Evolutionary conservation across 2,888 invertebrate species (phyloP), one percentile per base, ranked within the genome.

Genomic region (Buathra laborator): DNA sequence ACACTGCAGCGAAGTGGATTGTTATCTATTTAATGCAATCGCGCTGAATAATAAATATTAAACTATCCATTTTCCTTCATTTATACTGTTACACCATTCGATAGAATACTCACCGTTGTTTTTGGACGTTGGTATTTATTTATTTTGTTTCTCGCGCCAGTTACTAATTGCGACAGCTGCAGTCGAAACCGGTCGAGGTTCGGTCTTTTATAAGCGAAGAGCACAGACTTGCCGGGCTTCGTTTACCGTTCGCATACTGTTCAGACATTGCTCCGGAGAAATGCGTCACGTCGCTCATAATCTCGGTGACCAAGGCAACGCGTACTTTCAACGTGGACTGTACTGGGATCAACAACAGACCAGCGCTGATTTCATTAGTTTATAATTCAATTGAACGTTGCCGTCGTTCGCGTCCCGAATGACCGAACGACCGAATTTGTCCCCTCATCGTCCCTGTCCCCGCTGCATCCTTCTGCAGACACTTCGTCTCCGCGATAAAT

Each of bases 361-460:
- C 48, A 62, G 59, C 68, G 67, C 48, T 81, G 81, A 84, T 81
- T 84, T 77, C 77, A 84, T 84, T 84, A 84, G 72, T 32, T 56
- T 44, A 68, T 84, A 81, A 84, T 84, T 78, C 72, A 78, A 84
- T 84, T 81, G 74, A 51, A 66, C 81, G 53, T 72, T 77, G 72
- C 32, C 51, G 66, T 74, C 56, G 46, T 81, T 59, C 16, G 68
- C 56, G 70, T 75, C 67, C 24, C 48, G 53, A 32, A 46, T 10
- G 56, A 51, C 51, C 3, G 48, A 48, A 53, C 53, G 19, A 51
- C 51, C 29, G 66, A 43, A 43, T 29, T 12, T 44, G 37, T 10
- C 29, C 37, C 44, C 43, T n/a, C 43, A 70, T n/a, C 6, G 37
- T 46, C 7, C 62, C 29, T 59, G 44, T 75, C 48, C 37, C 70